Evolutionary conservation across 2,888 invertebrate genomes (phyloP).

Genomic region (Dilophus febrilis): DNA sequence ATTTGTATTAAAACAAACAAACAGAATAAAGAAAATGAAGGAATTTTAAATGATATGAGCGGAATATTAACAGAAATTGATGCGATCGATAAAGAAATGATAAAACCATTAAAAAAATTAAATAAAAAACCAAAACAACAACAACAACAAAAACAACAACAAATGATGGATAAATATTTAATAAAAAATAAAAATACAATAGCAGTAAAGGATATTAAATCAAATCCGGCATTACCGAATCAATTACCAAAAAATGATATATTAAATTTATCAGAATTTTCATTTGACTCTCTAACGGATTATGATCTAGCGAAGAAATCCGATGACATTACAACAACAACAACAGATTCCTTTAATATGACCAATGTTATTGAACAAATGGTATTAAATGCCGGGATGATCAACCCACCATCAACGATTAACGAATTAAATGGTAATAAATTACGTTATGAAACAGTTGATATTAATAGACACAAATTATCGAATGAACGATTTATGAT

Average conservation of each 20-base stretch:
- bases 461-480: neutral
- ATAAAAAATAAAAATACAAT: neutral
- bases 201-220: neutral
- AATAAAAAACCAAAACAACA: slow-evolving; percentile 10
- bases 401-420: too few relatives aligned
- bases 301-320: slow-evolving; percentile 35
- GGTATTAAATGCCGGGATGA: too few relatives aligned
- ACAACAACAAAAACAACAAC: slow-evolving; percentile 12
- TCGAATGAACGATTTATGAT: neutral
- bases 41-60: slow-evolving; percentile 14
- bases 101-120: slow-evolving; percentile 23
- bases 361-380: too few relatives aligned
- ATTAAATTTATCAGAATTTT: slow-evolving; percentile 14
- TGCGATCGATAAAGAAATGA: slow-evolving; percentile 19
- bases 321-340: slow-evolving; percentile 30
- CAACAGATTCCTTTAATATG: too few relatives aligned
- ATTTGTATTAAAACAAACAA: too few relatives aligned
- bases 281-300: neutral
- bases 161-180: slow-evolving; percentile 26
- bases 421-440: slow-evolving; percentile 16
- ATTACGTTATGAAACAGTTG: neutral
- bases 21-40: slow-evolving; percentile 18
- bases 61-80: slow-evolving; percentile 16
- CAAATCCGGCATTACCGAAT: slow-evolving; percentile 1
- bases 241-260: neutral